phyloP scores from a whole-genome alignment of 64 coral and sea anemone species.

The Pocillopora damicornis region DNA sequence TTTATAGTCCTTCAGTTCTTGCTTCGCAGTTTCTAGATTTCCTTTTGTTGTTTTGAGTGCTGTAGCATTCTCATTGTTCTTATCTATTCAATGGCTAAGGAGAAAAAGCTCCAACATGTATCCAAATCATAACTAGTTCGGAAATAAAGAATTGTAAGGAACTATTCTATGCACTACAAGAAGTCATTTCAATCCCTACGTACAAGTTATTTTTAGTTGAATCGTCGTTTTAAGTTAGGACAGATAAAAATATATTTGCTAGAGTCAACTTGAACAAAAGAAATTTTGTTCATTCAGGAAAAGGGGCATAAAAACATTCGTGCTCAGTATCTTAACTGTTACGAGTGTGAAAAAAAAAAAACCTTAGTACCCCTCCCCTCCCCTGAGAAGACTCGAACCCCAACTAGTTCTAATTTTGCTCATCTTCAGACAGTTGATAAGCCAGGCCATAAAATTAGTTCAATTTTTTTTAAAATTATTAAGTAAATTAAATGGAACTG shows the following conservation, averaged over 20 bases:
- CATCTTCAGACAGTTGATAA: too few species aligned
- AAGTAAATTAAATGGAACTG: background rate
- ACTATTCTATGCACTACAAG: background rate
- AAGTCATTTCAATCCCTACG: background rate
- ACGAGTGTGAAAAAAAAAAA: too few species aligned
- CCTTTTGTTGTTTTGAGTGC: constrained; percentile 71
- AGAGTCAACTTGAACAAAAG: background rate
- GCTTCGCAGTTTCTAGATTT: constrained; percentile 71
- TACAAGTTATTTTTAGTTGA: too few species aligned
- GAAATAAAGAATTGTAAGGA: background rate
- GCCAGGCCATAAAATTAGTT: too few species aligned
- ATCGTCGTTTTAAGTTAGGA: too few species aligned
- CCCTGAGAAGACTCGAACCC: too few species aligned
- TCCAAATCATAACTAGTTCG: background rate
- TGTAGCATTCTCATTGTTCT: constrained; percentile 68
- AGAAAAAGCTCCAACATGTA: background rate
- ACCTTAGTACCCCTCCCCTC: too few species aligned
- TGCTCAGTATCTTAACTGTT: too few species aligned
- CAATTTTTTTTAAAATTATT: background rate
- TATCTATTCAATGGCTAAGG: constrained; percentile 61
- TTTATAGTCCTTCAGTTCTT: constrained; percentile 96
- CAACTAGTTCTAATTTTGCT: too few species aligned
- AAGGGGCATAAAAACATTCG: too few species aligned
- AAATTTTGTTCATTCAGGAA: background rate
- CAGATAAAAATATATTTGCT: too few species aligned